Base-by-base conservation (phyloP, 2,888 invertebrate species). In the Cybosia mesomella region DNA sequence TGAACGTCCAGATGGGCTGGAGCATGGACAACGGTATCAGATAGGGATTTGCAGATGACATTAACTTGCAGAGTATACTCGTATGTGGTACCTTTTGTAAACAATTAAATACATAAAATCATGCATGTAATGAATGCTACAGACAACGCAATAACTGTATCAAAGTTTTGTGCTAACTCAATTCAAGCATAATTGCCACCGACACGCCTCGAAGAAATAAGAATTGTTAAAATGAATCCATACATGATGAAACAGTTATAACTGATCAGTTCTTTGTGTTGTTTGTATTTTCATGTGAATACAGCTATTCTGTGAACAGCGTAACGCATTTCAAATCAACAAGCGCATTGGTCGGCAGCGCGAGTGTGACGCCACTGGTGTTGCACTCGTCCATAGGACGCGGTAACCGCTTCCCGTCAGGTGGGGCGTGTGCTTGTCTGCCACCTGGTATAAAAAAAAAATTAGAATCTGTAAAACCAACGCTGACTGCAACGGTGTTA, bases 261-360 rank as follows among this genome's bases (percentile, higher is more conserved):
- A 49, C 49, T 49, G 49, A 49, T 49, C 18, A 49, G 49, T 49
- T 49, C n/a, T 49, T 49, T 49, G 49, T 49, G 49, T n/a, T 49
- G 49, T 49, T 49, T 77, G 69, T 82, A 49, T 75, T 82, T 83
- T 88, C 88, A 88, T 86, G 84, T 80, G 85, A 79, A 79, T 84
- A 84, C 88, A 88, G 86, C 77, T 81, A 85, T 87, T 89, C 83
- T 90, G 87, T 89, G 83, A 86, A 80, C 91, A 91, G 90, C 84
- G 71, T 70, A 32, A 73, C 81, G 70, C 36, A 74, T 69, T 67
- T 10, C 36, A 7, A 43, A 43, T 15, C 1, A 18, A 18, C 43
- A 43, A 73, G 32, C 49, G n/a, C 55, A 60, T 21, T 4, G n/a
- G n/a, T n/a, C n/a, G n/a, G n/a, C n/a, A n/a, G n/a, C n/a, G n/a